These are phyloP conservation scores for Actias luna DNA, from an alignment of 2,888 invertebrate species.

Conservation along the genomic window DNA sequence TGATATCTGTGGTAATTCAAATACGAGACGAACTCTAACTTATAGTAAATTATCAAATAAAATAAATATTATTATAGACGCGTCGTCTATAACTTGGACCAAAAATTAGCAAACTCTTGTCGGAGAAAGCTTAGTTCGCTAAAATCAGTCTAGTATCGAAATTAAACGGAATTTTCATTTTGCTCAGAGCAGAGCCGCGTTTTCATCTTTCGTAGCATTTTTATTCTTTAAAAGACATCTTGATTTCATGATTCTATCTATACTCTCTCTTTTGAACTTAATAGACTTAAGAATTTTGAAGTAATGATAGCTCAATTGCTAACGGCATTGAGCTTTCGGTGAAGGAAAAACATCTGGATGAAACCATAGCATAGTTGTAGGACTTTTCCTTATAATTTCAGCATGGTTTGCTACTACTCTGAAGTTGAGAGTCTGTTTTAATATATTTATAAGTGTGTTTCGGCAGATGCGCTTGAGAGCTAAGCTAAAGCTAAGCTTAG, in stretches of 20 bases:
- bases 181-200: conserved; percentile 19
- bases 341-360: no score
- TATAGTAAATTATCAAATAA: not conserved
- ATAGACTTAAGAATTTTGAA: not conserved
- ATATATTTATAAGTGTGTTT: no score
- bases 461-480: no score
- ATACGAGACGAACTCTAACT: no score
- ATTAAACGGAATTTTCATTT: conserved; percentile 48
- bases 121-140: conserved; percentile 34
- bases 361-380: no score
- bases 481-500: no score
- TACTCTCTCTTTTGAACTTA: not conserved
- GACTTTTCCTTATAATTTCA: no score
- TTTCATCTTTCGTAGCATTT: not conserved
- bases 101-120: conserved; percentile 16
- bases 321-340: no score
- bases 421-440: no score
- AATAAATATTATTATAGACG: not conserved
- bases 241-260: not conserved
- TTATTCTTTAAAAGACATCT: not conserved
- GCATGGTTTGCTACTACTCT: no score
- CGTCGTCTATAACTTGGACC: conserved; percentile 24
- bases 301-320: no score
- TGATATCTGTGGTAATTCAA: no score
- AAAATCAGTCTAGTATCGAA: conserved; percentile 44